Base-by-base conservation (phyloP, 2,888 invertebrate genomes). In the Drosophila recens region DNA sequence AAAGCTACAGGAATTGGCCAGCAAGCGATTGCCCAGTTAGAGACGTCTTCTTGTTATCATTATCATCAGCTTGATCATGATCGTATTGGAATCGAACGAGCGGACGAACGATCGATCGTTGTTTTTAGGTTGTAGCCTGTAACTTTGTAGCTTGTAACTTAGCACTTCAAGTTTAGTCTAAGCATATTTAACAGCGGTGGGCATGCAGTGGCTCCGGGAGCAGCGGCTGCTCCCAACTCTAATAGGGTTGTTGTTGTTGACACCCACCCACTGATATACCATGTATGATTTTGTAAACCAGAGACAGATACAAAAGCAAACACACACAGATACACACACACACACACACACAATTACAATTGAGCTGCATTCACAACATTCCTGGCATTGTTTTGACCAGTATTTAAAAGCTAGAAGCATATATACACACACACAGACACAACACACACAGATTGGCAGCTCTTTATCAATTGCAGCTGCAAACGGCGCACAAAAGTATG, bases 1-100 rank as follows among this genome's bases (percentile, higher is more conserved):
- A 84, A 94, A 94, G 86, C 90, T 95, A 27, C 94, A 94, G 75
- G 92, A 92, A 63, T 73, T 91, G 63, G 92, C 92, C 64, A 92
- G 87, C 81, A 92, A 92, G 71, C 89, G 92, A 13, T 65, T 92
- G 90, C 90, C 90, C 83, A 91, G 90, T 85, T 90, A 90, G 89
- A 79, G 67, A 40, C 40, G 58, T 38, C n/a, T 27, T 27, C 17
- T 34, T 54, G 62, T 70, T 58, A 57, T 36, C 34, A 56, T 56
- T 20, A 45, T 43, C 51, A 58, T 40, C 46, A 48, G 40, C 30
- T 33, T 43, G 42, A 45, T n/a, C n/a, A n/a, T n/a, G n/a, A n/a
- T n/a, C n/a, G n/a, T n/a, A n/a, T 54, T 30, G 45, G 56, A 34
- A 56, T 82, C 67, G 69, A 73, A 77, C 73, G 86, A 17, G 17